phyloP scores from a whole-genome alignment of 1,140 invertebrate species.

The Aphelenchoides avenae region DNA sequence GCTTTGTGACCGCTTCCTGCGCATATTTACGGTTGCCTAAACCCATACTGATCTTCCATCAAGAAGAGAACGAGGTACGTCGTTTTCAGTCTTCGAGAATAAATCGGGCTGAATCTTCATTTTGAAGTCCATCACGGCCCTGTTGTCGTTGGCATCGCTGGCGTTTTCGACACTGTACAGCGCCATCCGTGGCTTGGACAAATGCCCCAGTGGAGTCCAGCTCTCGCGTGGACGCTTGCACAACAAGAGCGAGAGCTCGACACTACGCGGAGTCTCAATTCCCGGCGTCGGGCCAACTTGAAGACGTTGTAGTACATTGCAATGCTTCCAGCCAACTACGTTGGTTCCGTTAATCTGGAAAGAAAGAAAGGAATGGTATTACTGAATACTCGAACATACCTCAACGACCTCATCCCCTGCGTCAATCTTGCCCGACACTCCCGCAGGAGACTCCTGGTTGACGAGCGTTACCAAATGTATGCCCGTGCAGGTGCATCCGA shows the following conservation, averaged over 20 bases:
- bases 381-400: conserved; percentile 13
- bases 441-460: conserved; percentile 16
- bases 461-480: conserved; percentile 36
- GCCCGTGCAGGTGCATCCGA: conserved; percentile 26
- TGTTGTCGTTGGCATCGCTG: conserved; percentile 21
- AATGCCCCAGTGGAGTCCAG: conserved; percentile 21
- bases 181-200: not conserved
- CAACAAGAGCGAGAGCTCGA: conserved; percentile 20
- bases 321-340: conserved; percentile 23
- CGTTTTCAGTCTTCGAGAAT: conserved; percentile 13
- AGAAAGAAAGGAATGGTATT: conserved; percentile 12
- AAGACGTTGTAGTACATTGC: conserved; percentile 4
- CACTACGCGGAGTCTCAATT: conserved; percentile 13
- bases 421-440: conserved; percentile 28
- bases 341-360: conserved; percentile 20
- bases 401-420: conserved; percentile 42
- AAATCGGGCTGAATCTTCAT: conserved; percentile 39
- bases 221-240: conserved; percentile 31
- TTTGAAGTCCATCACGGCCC: conserved; percentile 38
- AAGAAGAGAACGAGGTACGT: conserved; percentile 1
- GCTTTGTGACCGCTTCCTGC: not conserved
- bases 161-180: conserved; percentile 1
- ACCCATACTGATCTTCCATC: not conserved
- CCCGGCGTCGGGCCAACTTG: not conserved
- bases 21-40: not conserved